These are phyloP conservation scores for Calephelis nemesis DNA, from an alignment of 1,140 invertebrate species.

Conservation along the genomic window DNA sequence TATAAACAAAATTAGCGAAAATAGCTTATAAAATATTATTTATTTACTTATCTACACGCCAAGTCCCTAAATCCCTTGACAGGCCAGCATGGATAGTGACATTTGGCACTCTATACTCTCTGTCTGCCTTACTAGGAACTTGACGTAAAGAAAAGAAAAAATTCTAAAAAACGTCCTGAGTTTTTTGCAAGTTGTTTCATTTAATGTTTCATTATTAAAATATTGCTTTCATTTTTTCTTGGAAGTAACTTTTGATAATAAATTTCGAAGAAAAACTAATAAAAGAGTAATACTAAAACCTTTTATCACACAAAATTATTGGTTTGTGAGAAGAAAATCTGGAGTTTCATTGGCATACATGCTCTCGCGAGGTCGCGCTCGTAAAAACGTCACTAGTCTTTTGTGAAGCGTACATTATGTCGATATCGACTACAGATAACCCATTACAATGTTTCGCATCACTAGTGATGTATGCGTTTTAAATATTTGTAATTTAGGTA, in stretches of 20 bases:
- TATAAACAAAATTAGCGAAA: too few relatives aligned
- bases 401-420: constrained; percentile 31
- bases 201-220: too few relatives aligned
- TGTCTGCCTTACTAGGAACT: too few relatives aligned
- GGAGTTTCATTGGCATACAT: constrained; percentile 28
- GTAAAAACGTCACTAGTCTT: constrained; percentile 35
- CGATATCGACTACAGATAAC: constrained; percentile 36
- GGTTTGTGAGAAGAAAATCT: constrained; percentile 7
- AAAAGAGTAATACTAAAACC: not conserved
- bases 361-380: constrained; percentile 29
- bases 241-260: not conserved
- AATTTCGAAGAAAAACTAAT: constrained; percentile 1
- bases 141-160: too few relatives aligned
- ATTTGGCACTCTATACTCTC: too few relatives aligned
- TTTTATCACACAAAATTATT: constrained; percentile 9
- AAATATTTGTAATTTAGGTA: constrained; percentile 5
- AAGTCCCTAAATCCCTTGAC: too few relatives aligned
- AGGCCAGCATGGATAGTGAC: too few relatives aligned
- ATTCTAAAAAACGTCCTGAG: too few relatives aligned
- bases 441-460: constrained; percentile 34
- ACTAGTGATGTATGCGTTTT: constrained; percentile 36
- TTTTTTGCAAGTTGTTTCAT: too few relatives aligned
- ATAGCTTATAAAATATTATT: too few relatives aligned
- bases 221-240: too few relatives aligned
- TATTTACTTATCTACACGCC: too few relatives aligned